Percentiles rank a stretch among this genome's conserved stretches.
These are phyloP conservation scores for Vicugna pacos DNA, from an alignment of 2,113 vertebrate genomes.

Conservation along the genomic window DNA sequence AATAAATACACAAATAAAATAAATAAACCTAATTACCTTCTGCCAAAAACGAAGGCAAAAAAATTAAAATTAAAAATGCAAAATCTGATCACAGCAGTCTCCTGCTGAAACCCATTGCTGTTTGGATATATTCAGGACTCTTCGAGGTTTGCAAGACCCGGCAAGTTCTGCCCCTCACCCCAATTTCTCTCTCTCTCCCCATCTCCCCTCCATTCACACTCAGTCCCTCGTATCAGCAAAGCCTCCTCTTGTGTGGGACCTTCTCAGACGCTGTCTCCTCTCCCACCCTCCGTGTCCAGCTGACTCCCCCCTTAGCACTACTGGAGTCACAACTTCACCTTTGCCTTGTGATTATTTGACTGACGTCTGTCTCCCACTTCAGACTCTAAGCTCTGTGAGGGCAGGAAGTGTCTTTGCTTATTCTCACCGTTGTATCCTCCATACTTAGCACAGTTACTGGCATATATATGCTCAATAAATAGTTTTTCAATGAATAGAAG, in stretches of 20 bases:
- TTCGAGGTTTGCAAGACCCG: not conserved
- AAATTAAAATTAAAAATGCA: too few relatives aligned
- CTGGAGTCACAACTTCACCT: not conserved
- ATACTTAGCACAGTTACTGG: not conserved
- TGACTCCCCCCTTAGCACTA: too few relatives aligned
- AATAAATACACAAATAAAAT: too few relatives aligned
- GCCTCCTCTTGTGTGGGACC: not conserved
- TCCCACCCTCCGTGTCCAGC: not conserved
- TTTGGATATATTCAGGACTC: not conserved
- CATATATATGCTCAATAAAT: not conserved
- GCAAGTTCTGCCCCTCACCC: accelerated
- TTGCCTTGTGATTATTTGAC: not conserved
- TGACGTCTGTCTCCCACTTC: not conserved
- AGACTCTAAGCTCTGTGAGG: not conserved
- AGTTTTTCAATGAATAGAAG: not conserved
- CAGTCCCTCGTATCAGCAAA: too few relatives aligned
- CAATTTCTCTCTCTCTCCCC: not conserved
- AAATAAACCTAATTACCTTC: too few relatives aligned
- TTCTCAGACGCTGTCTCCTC: not conserved
- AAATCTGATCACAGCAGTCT: not conserved
- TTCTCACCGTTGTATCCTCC: not conserved
- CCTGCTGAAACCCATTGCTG: not conserved
- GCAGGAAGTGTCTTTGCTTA: not conserved
- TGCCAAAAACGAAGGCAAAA: too few relatives aligned
- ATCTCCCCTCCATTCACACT: not conserved